phyloP scores from a whole-genome alignment of 2,113 vertebrate species.

The Pimephales promelas region DNA sequence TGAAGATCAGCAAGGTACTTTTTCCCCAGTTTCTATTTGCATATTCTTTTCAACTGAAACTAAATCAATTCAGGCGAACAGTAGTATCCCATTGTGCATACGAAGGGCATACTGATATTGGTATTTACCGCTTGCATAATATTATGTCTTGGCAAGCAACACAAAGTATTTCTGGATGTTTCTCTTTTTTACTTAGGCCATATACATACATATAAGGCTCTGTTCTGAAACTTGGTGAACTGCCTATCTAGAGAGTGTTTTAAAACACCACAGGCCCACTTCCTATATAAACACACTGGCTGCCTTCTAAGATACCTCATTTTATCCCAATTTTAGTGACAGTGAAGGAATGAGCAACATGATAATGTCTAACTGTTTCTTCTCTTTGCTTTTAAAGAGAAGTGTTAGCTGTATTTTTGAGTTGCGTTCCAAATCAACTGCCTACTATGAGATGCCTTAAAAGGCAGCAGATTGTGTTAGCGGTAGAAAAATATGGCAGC shows the following conservation, averaged over 20 bases:
- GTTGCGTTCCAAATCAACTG: not conserved
- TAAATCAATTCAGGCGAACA: not conserved
- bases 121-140: not conserved
- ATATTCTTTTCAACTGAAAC: conserved; percentile 26
- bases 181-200: not conserved
- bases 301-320: no score
- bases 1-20: conserved; percentile 8
- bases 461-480: not conserved
- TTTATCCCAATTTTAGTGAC: not conserved
- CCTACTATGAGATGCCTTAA: not conserved
- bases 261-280: not conserved
- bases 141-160: not conserved
- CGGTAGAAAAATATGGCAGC: no score
- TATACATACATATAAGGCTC: no score
- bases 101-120: not conserved
- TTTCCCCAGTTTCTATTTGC: not conserved
- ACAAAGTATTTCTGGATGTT: not conserved
- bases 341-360: no score
- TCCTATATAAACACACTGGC: not conserved
- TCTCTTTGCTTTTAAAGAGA: no score
- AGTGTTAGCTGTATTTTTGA: not conserved
- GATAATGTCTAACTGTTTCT: no score
- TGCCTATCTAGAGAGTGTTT: not conserved
- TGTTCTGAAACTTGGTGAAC: not conserved
- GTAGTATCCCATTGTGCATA: conserved; percentile 4